Conservation (phyloP, 2,888 invertebrate species). For the Cosmopolites sordidus region DNA sequence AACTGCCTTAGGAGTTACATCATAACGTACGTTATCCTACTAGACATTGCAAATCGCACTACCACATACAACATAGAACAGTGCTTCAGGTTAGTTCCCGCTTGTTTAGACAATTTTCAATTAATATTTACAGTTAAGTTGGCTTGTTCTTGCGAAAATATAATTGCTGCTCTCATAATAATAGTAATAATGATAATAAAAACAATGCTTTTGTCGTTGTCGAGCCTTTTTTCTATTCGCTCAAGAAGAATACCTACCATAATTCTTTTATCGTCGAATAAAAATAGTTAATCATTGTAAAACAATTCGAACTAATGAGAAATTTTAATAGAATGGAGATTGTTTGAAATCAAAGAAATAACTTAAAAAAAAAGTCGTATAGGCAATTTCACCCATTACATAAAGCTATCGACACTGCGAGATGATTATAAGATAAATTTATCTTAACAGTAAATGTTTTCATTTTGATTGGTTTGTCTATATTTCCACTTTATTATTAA, state of each 20-base stretch:
- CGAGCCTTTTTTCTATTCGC: too few species aligned
- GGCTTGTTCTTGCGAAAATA: background rate
- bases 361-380: background rate
- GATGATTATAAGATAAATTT: slow-evolving; percentile 12
- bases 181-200: background rate
- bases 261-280: too few species aligned
- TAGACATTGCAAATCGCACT: slow-evolving; percentile 17
- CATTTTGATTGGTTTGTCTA: slow-evolving; percentile 10
- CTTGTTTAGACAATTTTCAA: slow-evolving; percentile 17
- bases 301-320: too few species aligned
- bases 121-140: slow-evolving; percentile 18
- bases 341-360: background rate
- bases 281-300: too few species aligned
- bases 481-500: too few species aligned
- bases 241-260: too few species aligned
- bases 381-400: background rate
- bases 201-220: background rate
- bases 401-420: background rate
- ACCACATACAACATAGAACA: slow-evolving; percentile 4
- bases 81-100: slow-evolving; percentile 8
- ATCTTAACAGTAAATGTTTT: slow-evolving; percentile 20
- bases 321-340: background rate
- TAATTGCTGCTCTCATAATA: background rate
- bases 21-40: slow-evolving; percentile 20
- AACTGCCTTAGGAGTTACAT: slow-evolving; percentile 19